A percentile compares a stretch with the other conserved stretches of the same genome.
Evolutionary conservation across 2,113 vertebrate species (phyloP).

Genomic region (Psephotus haematonotus): DNA sequence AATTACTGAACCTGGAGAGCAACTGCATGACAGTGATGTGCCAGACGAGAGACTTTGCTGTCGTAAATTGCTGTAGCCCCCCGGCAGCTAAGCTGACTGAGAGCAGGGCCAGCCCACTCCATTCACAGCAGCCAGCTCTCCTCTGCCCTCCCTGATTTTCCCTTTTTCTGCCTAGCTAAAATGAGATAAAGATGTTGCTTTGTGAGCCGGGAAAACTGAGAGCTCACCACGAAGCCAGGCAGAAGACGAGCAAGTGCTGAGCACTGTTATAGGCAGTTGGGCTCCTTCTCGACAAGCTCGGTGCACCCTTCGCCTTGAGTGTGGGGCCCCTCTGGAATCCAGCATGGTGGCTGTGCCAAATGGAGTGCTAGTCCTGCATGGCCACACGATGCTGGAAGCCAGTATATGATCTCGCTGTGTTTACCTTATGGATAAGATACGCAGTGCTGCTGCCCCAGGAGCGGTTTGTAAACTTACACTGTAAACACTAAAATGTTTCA

Average conservation of each 20-base stretch:
- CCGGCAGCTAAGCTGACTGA: not conserved
- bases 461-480: not conserved
- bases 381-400: not conserved
- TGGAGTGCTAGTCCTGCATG: not conserved
- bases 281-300: rapidly evolving
- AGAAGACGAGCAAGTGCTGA: not conserved
- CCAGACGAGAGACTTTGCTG: not conserved
- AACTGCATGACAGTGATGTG: not conserved
- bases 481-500: conserved; percentile 24
- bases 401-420: not conserved
- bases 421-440: not conserved
- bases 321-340: rapidly evolving
- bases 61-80: not conserved
- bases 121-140: not conserved
- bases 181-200: not conserved
- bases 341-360: not conserved
- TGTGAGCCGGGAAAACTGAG: not conserved
- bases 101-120: not conserved
- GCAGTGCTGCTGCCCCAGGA: not conserved
- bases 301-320: not conserved
- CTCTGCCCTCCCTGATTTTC: not conserved
- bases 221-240: not conserved
- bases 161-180: not conserved
- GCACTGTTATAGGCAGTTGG: not conserved
- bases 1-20: not conserved